Evolutionary conservation across 1,140 invertebrate genomes (phyloP).

Genomic region (Aphis gossypii): DNA sequence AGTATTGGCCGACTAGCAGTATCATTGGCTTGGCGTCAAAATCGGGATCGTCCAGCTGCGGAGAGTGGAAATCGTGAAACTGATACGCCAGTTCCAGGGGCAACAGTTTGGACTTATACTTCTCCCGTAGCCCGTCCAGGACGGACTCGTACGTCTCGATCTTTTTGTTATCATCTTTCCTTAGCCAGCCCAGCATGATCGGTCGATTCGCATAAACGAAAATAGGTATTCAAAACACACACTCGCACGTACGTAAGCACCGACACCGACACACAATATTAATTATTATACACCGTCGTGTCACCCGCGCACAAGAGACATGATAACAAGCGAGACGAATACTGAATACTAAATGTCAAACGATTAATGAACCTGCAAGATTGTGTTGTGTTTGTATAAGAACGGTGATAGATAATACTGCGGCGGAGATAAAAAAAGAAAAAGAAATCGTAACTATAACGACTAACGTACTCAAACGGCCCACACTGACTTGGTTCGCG

Average conservation of each 20-base stretch:
- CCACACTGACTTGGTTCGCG: neutral
- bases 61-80: constrained; percentile 81
- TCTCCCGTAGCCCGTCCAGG: constrained; percentile 66
- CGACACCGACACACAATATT: neutral
- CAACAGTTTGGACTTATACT: constrained; percentile 73
- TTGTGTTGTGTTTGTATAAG: neutral
- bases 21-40: constrained; percentile 81
- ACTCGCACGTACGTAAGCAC: neutral
- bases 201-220: neutral
- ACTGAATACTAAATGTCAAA: neutral
- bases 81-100: constrained; percentile 75
- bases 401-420: neutral
- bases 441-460: neutral
- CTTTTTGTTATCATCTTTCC: constrained; percentile 44
- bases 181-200: constrained; percentile 49
- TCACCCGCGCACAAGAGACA: neutral
- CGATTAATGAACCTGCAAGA: neutral
- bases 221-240: neutral
- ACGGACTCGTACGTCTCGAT: constrained; percentile 62
- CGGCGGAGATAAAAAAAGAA: neutral
- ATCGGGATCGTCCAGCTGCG: constrained; percentile 75
- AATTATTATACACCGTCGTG: neutral
- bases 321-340: neutral
- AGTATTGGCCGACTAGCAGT: constrained; percentile 77
- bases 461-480: too few relatives aligned